Base-by-base conservation (phyloP, 2,797 vertebrate species). In the Acrossocheilus fasciatus region DNA sequence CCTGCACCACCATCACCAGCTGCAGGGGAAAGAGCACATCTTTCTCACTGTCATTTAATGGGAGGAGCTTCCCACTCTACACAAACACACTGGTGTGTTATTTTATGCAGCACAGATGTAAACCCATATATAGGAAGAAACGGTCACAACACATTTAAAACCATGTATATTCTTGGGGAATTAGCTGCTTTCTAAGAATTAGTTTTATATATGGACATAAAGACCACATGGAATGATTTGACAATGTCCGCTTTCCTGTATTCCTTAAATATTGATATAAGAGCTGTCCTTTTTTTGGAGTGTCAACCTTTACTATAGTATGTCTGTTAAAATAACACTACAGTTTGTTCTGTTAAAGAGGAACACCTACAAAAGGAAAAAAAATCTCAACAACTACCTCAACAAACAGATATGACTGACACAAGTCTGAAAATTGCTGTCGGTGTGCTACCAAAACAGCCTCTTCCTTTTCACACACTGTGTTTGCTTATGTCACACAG, bases 1-100 rank as follows among this genome's bases (percentile, higher is more conserved):
- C 23, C 62, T 70, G 75, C 75, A 81, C 6, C 68, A 81, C 6
- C 70, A 81, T 81, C 85, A 43, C 57, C 70, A 86, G 78, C 85
- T 81, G 85, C 34, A 82, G 69, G 43, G 84, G 41, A 81, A 59
- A 75, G 69, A 75, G 78, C 69, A 34, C 6, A 75, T 86, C 57
- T 81, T 81, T 81, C 36, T 81, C 77, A 74, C 57, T 81, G 69
- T 86, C 69, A 41, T 68, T 75, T 86, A 3, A 68, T 64, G 78
- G 78, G 57, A 52, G n/a, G 70, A 41, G 69, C 17, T 39, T 66
- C 8, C 36, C 8, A 9, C 18, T 75, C n/a, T n/a, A 64, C 79
- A 66, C n/a, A 15, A 72, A 70, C 66, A 79, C 50, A 50, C 7
- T 72, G 3, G 7, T 69, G n/a, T 62, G 78, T 39, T 66, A 20